Base-by-base conservation (phyloP, 2,113 vertebrate genomes). In the Hippocampus zosterae region DNA sequence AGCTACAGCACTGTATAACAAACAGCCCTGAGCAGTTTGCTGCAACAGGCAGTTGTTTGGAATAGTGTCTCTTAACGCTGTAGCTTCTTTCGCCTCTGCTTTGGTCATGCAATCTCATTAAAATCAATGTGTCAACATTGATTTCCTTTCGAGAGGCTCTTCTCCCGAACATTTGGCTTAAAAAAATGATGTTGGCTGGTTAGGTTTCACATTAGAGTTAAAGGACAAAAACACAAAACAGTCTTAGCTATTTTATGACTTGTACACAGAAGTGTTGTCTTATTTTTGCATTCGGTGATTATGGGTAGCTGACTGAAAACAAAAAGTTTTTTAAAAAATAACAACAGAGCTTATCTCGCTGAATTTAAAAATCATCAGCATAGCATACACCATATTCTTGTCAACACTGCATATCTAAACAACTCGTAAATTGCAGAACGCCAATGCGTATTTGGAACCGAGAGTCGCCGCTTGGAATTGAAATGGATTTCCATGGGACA, bases 41-140 rank as follows among this genome's bases (percentile, higher is more conserved):
- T 70, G 52, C 41, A 74, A 74, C 55, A 60, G 52, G 60, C 55
- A 73, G 2, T 33, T 53, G 62, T 73, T 37, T 29, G 12, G 27
- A 70, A 56, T 70, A 69, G 55, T 60, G 61, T 68, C 11, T 42
- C 21, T 23, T 42, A 8, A 46, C 69, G 67, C 62, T 65, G 57
- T 7, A 5, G 40, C 37, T 23, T 63, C 61, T 63, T 42, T n/a
- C 2, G 12, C 37, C 40, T 63, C 9, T 10, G 21, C 12, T 63
- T 23, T 42, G 61, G 61, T 15, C 21, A 62, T 40, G 18, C 9
- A 62, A 40, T 42, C 21, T 42, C 61, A n/a, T 42, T n/a, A 63
- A 63, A 41, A 63, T 13, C 41, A 13, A 63, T 2, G 19, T 15
- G 40, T 63, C 61, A 40, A 23, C 10, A 63, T 63, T 63, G 61